These are phyloP conservation scores for Tuta absoluta DNA, from an alignment of 2,888 invertebrate genomes.

Conservation along the genomic window DNA sequence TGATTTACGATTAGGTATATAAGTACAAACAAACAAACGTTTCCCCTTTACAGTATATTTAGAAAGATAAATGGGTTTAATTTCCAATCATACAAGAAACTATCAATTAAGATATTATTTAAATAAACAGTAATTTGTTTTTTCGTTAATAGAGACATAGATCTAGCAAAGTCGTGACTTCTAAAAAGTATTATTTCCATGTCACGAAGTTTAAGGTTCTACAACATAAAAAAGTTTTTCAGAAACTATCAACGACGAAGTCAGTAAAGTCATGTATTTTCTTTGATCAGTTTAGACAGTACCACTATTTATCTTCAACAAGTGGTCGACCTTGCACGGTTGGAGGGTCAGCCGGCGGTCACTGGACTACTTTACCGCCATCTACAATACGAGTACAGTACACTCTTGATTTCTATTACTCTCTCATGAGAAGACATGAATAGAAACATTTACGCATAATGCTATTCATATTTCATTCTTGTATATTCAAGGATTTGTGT, in stretches of 20 bases:
- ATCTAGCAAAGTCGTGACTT: neutral
- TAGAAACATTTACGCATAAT: conserved; percentile 18
- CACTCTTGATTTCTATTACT: conserved; percentile 59
- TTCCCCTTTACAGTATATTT: too few relatives aligned
- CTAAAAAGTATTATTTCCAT: neutral
- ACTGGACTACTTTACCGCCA: conserved; percentile 56
- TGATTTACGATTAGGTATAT: too few relatives aligned
- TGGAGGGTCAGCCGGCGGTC: conserved; percentile 66
- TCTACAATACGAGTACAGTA: conserved; percentile 40
- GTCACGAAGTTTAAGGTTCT: too few relatives aligned
- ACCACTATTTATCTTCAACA: conserved; percentile 31
- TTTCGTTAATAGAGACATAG: neutral
- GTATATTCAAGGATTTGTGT: conserved; percentile 21
- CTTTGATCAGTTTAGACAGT: conserved; percentile 1
- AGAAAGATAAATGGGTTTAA: too few relatives aligned
- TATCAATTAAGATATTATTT: too few relatives aligned
- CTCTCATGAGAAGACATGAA: conserved; percentile 32
- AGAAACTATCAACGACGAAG: neutral
- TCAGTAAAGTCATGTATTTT: neutral
- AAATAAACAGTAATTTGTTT: too few relatives aligned
- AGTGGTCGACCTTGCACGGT: conserved; percentile 63
- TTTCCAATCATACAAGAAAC: too few relatives aligned
- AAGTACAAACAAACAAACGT: too few relatives aligned
- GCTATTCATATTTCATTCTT: conserved; percentile 25
- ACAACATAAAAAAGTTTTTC: neutral